Percentiles rank a stretch among this genome's conserved stretches.
Conservation (phyloP, 2,113 vertebrate genomes). For the Mesembrinibis cayennensis region DNA sequence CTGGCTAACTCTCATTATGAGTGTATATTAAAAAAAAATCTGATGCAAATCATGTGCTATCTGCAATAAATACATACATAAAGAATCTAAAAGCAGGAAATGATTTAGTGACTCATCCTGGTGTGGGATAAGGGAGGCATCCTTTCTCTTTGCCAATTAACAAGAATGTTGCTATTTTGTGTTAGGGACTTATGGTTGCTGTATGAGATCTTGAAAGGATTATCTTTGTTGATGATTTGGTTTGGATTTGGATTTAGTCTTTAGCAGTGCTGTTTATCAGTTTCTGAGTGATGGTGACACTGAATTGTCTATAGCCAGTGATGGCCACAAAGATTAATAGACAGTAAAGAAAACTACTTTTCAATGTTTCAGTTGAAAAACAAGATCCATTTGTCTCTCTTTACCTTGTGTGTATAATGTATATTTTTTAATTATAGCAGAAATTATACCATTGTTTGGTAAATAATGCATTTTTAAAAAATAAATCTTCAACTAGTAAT, state of each 20-base stretch:
- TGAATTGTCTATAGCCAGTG: neutral
- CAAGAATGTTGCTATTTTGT: neutral
- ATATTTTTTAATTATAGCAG: neutral
- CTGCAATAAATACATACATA: neutral
- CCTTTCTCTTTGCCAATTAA: neutral
- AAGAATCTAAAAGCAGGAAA: slow-evolving; percentile 5
- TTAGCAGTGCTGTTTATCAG: neutral
- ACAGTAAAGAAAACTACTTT: neutral
- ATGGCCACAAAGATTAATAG: neutral
- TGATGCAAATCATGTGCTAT: neutral
- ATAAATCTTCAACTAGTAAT: neutral
- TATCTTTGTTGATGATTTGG: neutral
- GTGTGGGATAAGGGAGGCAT: neutral
- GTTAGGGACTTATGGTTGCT: neutral
- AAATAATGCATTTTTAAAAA: neutral
- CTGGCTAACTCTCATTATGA: neutral
- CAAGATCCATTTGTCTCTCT: neutral
- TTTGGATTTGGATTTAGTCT: neutral
- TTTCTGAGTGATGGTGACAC: neutral
- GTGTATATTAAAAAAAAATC: neutral
- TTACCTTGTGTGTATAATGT: neutral
- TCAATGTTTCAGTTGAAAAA: neutral
- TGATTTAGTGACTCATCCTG: neutral
- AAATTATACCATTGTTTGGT: neutral
- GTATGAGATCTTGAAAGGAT: neutral